Evolutionary conservation across 2,797 vertebrate genomes (phyloP).

Genomic region (Esox masquinongy): DNA sequence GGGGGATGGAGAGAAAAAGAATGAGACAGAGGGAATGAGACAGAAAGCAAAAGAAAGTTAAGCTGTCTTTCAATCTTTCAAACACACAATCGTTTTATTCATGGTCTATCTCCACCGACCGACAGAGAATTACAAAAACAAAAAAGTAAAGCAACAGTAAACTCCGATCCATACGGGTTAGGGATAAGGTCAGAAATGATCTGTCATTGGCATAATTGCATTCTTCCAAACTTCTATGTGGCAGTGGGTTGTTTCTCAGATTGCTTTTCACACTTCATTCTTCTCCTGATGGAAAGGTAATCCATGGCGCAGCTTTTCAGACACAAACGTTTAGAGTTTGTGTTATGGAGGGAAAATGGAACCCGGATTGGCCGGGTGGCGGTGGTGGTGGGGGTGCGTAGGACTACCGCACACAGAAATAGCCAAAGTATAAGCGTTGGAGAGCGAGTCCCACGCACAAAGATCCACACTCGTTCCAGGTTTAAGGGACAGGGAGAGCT

Average conservation of each 20-base stretch:
- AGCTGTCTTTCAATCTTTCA: conserved; percentile 60
- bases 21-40: conserved; percentile 14
- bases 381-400: neutral
- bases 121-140: conserved; percentile 48
- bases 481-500: conserved; percentile 19
- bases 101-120: conserved; percentile 19
- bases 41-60: conserved; percentile 46
- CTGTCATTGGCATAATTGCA: conserved; percentile 77
- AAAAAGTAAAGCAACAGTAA: conserved; percentile 57
- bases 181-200: conserved; percentile 73
- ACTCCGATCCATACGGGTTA: conserved; percentile 43
- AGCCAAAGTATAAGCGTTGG: neutral
- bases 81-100: conserved; percentile 48
- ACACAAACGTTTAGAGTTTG: conserved; percentile 59
- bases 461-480: neutral
- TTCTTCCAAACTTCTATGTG: conserved; percentile 62
- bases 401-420: neutral
- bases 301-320: conserved; percentile 50
- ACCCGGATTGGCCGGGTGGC: neutral
- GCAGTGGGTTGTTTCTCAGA: conserved; percentile 58
- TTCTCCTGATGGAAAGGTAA: conserved; percentile 73
- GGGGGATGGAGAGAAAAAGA: conserved; percentile 21
- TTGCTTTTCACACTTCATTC: conserved; percentile 78
- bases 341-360: conserved; percentile 44
- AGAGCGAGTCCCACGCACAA: neutral